phyloP scores from a whole-genome alignment of 2,888 invertebrate genomes.

The Coremacera marginata region DNA sequence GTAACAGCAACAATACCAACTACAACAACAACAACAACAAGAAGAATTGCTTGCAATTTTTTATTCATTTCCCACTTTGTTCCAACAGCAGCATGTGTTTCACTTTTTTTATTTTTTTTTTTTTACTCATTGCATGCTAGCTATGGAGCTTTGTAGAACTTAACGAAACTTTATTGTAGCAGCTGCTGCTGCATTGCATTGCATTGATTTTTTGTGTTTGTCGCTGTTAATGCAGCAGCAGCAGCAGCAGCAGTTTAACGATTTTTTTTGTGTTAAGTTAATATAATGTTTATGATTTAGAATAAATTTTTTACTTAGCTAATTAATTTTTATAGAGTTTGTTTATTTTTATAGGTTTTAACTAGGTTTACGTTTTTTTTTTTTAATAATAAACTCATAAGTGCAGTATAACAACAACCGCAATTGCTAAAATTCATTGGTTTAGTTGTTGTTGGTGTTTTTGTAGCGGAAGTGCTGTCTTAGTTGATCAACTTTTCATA shows the following conservation, averaged over 20 bases:
- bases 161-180: slow-evolving; percentile 18
- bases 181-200: slow-evolving; percentile 32
- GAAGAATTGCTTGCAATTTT: neutral
- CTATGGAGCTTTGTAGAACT: slow-evolving; percentile 3
- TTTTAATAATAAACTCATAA: neutral
- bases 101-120: neutral
- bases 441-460: neutral
- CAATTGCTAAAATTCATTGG: neutral
- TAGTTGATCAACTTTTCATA: slow-evolving; percentile 10
- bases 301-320: neutral
- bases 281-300: neutral
- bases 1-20: neutral
- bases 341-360: neutral
- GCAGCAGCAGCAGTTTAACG: neutral
- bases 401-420: too few species aligned
- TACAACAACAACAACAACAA: neutral
- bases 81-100: neutral
- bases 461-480: slow-evolving; percentile 12
- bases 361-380: neutral
- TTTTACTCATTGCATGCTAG: neutral
- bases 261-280: neutral
- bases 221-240: neutral
- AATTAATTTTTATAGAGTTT: neutral
- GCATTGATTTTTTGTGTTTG: slow-evolving; percentile 11
- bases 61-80: slow-evolving; percentile 14